phyloP scores from a whole-genome alignment of 2,113 vertebrate genomes.

The Picathartes gymnocephalus region DNA sequence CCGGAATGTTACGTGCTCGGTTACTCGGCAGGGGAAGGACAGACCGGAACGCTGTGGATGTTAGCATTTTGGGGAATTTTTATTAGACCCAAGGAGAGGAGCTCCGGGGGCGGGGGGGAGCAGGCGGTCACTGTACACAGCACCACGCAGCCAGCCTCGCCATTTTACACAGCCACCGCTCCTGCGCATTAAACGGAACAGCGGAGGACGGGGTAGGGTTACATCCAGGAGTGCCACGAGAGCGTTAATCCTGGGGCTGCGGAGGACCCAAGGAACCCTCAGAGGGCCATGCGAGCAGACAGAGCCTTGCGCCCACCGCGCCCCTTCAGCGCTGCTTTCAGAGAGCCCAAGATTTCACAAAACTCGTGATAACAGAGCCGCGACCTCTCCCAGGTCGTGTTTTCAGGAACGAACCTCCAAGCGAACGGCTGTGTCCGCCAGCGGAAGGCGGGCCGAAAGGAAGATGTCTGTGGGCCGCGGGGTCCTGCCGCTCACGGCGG shows the following conservation, averaged over 20 bases:
- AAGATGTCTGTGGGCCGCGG: not conserved
- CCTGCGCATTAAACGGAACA: not conserved
- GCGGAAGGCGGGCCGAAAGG: not conserved
- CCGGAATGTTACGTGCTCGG: accelerated
- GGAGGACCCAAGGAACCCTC: no score
- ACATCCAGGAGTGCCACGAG: not conserved
- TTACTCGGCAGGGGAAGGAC: not conserved
- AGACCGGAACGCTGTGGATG: not conserved
- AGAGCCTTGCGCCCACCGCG: not conserved
- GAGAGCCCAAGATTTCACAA: no score
- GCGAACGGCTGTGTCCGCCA: not conserved
- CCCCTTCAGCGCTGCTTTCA: not conserved
- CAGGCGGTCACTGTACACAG: not conserved
- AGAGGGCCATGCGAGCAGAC: accelerated
- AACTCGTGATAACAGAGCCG: not conserved
- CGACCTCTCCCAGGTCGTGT: not conserved
- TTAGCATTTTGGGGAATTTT: not conserved
- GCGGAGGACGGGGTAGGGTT: not conserved
- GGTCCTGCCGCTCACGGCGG: not conserved
- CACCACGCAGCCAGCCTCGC: not conserved
- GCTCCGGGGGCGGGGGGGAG: not conserved
- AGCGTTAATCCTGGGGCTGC: not conserved
- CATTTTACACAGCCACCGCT: not conserved
- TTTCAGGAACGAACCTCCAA: not conserved
- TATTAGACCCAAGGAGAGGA: not conserved